Conservation (phyloP, 2,888 invertebrate species). For the Eubasilissa splendida region DNA sequence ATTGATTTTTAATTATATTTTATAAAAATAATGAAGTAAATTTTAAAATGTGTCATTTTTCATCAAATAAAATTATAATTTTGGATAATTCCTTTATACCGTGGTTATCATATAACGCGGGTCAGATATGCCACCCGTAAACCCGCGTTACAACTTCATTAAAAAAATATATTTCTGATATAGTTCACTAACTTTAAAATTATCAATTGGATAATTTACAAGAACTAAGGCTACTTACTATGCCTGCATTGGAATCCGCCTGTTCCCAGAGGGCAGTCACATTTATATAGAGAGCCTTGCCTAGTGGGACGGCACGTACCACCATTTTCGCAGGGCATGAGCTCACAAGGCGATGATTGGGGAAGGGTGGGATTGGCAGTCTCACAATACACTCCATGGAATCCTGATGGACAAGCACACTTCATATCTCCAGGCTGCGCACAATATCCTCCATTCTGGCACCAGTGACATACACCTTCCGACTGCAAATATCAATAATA, state of each 20-base stretch:
- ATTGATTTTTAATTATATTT: too few relatives aligned
- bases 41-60: too few relatives aligned
- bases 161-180: neutral
- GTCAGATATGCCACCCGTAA: too few relatives aligned
- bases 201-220: too few relatives aligned
- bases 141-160: too few relatives aligned
- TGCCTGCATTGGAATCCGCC: conserved; percentile 86
- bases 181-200: neutral
- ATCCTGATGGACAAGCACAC: conserved; percentile 73
- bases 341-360: conserved; percentile 72
- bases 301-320: conserved; percentile 79
- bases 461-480: conserved; percentile 71
- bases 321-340: conserved; percentile 84
- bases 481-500: conserved; percentile 12
- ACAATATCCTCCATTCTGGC: conserved; percentile 80
- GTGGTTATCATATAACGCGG: too few relatives aligned
- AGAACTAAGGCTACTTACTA: conserved; percentile 73
- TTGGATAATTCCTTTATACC: too few relatives aligned
- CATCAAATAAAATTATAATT: too few relatives aligned
- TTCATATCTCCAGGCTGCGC: conserved; percentile 68
- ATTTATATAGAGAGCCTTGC: conserved; percentile 74
- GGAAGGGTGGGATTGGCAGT: conserved; percentile 59
- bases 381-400: conserved; percentile 66
- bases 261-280: conserved; percentile 87
- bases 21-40: too few relatives aligned